A percentile compares a stretch with the other conserved stretches of the same genome.
Conservation (phyloP, 2,113 vertebrate genomes). For the Sorex araneus region DNA sequence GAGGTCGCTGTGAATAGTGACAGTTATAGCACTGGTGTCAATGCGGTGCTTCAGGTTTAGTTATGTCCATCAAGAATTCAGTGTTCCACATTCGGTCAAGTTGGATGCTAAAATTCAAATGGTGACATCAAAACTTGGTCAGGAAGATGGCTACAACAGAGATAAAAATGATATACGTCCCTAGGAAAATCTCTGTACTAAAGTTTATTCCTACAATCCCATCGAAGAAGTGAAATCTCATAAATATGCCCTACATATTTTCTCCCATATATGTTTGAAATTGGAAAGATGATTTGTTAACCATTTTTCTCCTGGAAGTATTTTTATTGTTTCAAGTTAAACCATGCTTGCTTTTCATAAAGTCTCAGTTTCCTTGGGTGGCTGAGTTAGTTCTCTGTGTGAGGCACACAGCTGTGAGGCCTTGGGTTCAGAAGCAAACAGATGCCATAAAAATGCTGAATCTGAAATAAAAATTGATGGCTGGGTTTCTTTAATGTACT, state of each 20-base stretch:
- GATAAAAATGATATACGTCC: conserved; percentile 75
- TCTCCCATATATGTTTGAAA: conserved; percentile 73
- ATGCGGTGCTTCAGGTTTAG: conserved; percentile 74
- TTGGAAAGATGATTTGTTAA: conserved; percentile 63
- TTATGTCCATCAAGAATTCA: conserved; percentile 77
- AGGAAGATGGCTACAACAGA: conserved; percentile 64
- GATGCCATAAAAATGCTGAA: not conserved
- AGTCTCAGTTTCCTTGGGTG: conserved; percentile 12
- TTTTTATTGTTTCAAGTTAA: conserved; percentile 80
- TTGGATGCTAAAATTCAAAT: conserved; percentile 80
- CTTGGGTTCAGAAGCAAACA: conserved; percentile 3
- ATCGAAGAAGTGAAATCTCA: conserved; percentile 44
- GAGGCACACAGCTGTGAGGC: not conserved
- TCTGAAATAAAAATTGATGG: conserved; percentile 27
- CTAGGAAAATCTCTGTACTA: conserved; percentile 65
- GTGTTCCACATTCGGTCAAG: conserved; percentile 64
- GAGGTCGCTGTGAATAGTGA: conserved; percentile 70
- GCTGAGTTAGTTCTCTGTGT: not conserved
- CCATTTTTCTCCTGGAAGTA: conserved; percentile 25
- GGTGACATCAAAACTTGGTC: conserved; percentile 48
- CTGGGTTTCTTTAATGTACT: conserved; percentile 59
- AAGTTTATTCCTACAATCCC: conserved; percentile 61
- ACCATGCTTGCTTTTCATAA: conserved; percentile 66
- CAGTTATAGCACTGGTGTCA: conserved; percentile 70
- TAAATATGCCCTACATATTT: conserved; percentile 73